A percentile compares a stretch with the other conserved stretches of the same genome.
Conservation (phyloP, 2,113 vertebrate species). For the Mesoclemmys tuberculata region DNA sequence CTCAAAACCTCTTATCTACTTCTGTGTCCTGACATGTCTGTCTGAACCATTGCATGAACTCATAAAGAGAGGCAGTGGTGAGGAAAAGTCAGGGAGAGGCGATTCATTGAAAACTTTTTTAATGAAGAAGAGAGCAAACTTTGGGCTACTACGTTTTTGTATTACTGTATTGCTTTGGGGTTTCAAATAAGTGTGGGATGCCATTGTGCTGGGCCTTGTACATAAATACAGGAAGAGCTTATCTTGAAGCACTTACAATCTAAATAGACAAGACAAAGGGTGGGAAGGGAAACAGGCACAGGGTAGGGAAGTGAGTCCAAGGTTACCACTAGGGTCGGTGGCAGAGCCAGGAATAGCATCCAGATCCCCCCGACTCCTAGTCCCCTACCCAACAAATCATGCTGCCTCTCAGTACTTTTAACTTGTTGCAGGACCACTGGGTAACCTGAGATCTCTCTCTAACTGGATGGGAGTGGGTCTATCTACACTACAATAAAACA, state of each 20-base stretch:
- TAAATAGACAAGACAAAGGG: not conserved
- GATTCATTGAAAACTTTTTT: not conserved
- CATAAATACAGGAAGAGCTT: not conserved
- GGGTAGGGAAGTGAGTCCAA: not conserved
- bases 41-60: not conserved
- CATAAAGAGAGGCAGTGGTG: not conserved
- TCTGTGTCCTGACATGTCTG: not conserved
- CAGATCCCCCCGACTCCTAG: not conserved
- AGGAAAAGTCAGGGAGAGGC: not conserved
- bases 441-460: accelerated
- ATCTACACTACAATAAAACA: not conserved
- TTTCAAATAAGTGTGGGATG: not conserved
- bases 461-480: not conserved
- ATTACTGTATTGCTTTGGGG: not conserved
- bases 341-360: not conserved
- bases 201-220: not conserved
- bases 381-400: not conserved
- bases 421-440: not conserved
- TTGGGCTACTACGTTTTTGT: not conserved
- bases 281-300: not conserved
- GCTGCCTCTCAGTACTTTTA: not conserved
- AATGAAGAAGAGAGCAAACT: not conserved
- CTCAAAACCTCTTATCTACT: not conserved
- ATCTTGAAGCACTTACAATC: not conserved
- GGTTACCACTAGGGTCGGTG: not conserved